Percentiles rank a stretch among this genome's conserved stretches.
Conservation (phyloP, 2,113 vertebrate species). For the Scolopax mira region DNA sequence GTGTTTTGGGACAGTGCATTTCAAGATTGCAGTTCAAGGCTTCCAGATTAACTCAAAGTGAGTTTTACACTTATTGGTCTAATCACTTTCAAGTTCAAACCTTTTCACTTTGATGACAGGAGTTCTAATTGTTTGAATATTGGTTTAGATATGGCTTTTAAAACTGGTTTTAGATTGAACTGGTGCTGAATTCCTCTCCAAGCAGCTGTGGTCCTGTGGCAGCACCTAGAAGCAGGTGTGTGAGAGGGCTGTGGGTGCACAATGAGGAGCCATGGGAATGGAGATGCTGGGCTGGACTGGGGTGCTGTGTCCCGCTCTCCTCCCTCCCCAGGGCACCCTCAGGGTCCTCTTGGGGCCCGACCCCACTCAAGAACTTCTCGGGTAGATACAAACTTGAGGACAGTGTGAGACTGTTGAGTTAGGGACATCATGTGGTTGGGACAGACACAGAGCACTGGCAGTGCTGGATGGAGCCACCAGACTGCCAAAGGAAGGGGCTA, state of each 20-base stretch:
- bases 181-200: neutral
- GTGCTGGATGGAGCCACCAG: neutral
- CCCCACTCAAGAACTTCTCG: neutral
- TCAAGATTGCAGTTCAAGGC: neutral
- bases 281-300: neutral
- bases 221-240: neutral
- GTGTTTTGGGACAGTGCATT: neutral
- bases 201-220: neutral
- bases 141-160: neutral
- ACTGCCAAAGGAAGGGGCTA: neutral
- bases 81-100: neutral
- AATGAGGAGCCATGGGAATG: rapidly evolving
- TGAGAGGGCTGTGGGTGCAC: neutral
- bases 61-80: neutral
- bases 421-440: neutral
- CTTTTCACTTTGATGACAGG: neutral
- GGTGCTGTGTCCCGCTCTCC: neutral
- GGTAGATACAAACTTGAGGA: neutral
- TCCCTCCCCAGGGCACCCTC: neutral
- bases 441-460: neutral
- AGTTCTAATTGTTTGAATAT: neutral
- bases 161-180: neutral
- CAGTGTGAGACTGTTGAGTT: neutral
- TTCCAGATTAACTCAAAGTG: neutral
- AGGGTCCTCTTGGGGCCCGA: neutral